A percentile compares a stretch with the other conserved stretches of the same genome.
Evolutionary conservation across 35 echinoderm and acorn worm species (phyloP).

Genomic region (Strongylocentrotus purpuratus): DNA sequence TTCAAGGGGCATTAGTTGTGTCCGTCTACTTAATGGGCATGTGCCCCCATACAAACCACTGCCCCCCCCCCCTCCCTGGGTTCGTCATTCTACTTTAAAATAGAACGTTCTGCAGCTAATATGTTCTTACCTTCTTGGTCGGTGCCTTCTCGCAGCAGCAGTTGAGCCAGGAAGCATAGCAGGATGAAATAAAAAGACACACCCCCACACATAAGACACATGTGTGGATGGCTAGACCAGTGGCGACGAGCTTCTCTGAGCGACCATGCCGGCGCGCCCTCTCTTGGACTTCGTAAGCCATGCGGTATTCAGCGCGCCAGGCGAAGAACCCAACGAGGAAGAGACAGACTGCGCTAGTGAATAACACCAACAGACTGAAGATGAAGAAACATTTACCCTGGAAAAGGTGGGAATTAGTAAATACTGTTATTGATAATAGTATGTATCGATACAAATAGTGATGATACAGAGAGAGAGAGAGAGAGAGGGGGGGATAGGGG

Average conservation of each 20-base stretch:
- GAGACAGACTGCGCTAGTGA: background rate
- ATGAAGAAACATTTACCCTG: conserved; percentile 34
- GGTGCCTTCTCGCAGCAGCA: conserved; percentile 52
- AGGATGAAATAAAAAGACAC: conserved; percentile 34
- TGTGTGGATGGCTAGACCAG: conserved; percentile 25
- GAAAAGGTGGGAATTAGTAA: background rate
- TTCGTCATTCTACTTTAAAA: background rate
- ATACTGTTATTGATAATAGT: too few relatives aligned
- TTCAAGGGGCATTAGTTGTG: background rate
- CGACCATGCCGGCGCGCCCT: background rate
- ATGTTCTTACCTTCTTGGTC: conserved; percentile 13
- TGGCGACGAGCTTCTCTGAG: background rate
- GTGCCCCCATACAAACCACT: too few relatives aligned
- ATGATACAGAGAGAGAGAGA: too few relatives aligned
- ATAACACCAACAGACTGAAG: background rate
- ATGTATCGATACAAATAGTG: too few relatives aligned
- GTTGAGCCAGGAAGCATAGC: conserved; percentile 35
- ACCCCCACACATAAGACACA: background rate
- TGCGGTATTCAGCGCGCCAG: background rate
- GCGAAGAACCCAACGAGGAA: background rate
- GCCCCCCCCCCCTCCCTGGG: background rate
- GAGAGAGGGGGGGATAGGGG: too few relatives aligned
- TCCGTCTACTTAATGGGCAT: background rate
- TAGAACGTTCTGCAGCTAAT: background rate
- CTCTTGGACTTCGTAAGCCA: background rate